Base-by-base conservation (phyloP, 2,797 vertebrate genomes). In the Enoplosus armatus region DNA sequence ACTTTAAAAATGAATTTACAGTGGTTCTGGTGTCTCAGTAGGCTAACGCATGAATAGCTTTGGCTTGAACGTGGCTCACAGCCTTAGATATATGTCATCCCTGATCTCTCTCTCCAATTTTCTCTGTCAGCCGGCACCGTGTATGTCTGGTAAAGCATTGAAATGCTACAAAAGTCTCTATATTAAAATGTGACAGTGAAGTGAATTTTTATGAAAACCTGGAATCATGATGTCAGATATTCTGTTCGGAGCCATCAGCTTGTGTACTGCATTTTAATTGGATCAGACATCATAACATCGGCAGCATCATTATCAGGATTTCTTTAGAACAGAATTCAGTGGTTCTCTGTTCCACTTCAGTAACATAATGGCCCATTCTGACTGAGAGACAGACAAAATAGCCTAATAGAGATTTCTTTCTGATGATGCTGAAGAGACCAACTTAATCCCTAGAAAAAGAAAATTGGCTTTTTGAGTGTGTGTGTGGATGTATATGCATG, bases 271-370 rank as follows among this genome's bases (percentile, higher is more conserved):
- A 72, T 85, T 91, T 81, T 87, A 92, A 92, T 86, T 89, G 86
- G 76, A 87, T 90, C 85, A 82, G 76, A 86, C 83, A 87, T 84
- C 58, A 50, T 84, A 77, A 84, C 68, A 85, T 84, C 47, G 8
- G 39, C 64, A 45, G 71, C 82, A 65, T 87, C 74, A 85, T 90
- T 90, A 88, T 86, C 80, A 75, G 62, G 68, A 82, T 75, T 85
- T 81, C 72, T 82, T 79, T 41, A 75, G 62, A 82, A 74, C 14
- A 69, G 54, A 75, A 79, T 73, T 63, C 70, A 79, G 66, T 79
- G 69, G 62, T 71, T 85, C 67, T 72, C 65, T 87, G 84, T 90
- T 92, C 85, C 87, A 91, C 90, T 91, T 82, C 80, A 90, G 51
- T 83, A 72, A 78, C 74, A 74, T 87, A 87, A 88, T 85, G 77